Conservation (phyloP, 2,888 invertebrate species). For the Myopa tessellatipennis region DNA sequence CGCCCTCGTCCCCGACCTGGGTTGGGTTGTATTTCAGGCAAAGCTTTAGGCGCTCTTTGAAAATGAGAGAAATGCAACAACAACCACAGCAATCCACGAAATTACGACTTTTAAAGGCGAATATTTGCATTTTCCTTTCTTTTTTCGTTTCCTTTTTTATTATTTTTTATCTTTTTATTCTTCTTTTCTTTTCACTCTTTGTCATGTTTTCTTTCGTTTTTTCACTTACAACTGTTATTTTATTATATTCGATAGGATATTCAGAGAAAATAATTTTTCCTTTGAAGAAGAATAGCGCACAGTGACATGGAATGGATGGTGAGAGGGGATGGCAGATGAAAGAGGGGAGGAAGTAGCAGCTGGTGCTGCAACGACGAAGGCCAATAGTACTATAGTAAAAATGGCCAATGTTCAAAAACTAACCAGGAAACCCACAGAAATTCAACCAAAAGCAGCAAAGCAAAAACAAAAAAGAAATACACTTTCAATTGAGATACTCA, state of each 20-base stretch:
- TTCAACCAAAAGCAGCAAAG: background rate
- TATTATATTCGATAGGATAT: background rate
- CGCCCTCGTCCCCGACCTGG: no score
- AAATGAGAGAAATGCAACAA: no score
- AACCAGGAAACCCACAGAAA: background rate
- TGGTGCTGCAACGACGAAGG: background rate
- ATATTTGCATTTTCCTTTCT: background rate
- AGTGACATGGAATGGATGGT: no score
- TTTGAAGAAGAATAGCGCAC: no score
- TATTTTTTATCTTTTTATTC: background rate
- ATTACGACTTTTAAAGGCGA: background rate
- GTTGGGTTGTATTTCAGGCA: no score
- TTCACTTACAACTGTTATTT: no score
- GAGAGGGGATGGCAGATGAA: background rate
- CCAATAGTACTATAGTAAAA: background rate
- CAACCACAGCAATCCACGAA: no score
- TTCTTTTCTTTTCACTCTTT: background rate
- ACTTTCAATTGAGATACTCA: background rate
- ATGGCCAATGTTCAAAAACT: constrained; percentile 14
- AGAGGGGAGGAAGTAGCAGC: background rate
- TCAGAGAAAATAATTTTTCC: no score
- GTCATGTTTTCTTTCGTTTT: no score
- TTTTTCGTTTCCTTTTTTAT: background rate
- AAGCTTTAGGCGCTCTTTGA: no score
- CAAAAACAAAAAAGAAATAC: background rate